phyloP scores from a whole-genome alignment of 2,888 invertebrate species.

The Periphyllus acericola region DNA sequence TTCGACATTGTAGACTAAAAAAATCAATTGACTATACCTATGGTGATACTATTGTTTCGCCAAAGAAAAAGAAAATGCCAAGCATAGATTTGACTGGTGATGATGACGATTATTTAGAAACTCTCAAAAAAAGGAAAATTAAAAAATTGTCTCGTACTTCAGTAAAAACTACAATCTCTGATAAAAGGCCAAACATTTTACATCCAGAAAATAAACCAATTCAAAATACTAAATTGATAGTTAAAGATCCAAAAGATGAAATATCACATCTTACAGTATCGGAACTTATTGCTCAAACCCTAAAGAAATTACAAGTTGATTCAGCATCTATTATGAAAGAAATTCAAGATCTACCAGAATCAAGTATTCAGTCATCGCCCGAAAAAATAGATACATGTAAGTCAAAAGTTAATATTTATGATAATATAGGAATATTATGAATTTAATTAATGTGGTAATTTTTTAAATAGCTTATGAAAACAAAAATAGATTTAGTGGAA shows the following conservation, averaged over 20 bases:
- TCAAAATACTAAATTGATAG: neutral
- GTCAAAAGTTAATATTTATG: conserved; percentile 12
- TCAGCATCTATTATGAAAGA: conserved; percentile 3
- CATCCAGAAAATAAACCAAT: neutral
- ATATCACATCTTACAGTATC: neutral
- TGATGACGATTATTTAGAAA: neutral
- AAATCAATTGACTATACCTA: conserved; percentile 35
- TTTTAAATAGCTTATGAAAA: conserved; percentile 6
- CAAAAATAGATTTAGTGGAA: neutral
- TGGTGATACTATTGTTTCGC: neutral
- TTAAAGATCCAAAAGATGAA: neutral
- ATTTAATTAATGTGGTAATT: neutral
- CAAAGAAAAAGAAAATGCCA: neutral
- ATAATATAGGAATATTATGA: neutral
- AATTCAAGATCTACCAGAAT: neutral
- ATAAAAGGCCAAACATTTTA: neutral
- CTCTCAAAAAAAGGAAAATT: neutral
- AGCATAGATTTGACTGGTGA: neutral
- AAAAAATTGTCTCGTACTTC: conserved; percentile 2
- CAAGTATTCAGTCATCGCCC: neutral
- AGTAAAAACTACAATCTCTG: neutral
- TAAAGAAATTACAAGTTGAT: neutral
- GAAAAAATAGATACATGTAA: neutral
- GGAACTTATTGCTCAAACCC: conserved; percentile 3
- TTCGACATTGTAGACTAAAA: conserved; percentile 71